Conservation (phyloP, 1,140 invertebrate species). For the Pseudomyrmex sp. region DNA sequence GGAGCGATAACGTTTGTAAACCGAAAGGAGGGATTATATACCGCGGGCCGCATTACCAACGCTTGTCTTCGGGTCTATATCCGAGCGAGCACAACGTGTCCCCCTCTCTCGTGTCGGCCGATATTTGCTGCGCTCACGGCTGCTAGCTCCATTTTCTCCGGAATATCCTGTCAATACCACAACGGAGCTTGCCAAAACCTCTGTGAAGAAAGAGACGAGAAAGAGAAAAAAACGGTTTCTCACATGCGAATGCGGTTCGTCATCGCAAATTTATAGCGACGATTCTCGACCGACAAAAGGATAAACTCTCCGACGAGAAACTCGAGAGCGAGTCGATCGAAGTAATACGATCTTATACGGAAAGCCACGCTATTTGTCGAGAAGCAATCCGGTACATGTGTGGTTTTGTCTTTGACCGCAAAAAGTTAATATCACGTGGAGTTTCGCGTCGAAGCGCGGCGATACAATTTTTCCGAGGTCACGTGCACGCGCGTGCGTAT, state of each 20-base stretch:
- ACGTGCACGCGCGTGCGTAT: too few species aligned
- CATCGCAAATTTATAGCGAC: slow-evolving; percentile 1
- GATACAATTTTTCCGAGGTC: too few species aligned
- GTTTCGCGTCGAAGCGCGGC: too few species aligned
- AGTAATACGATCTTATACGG: neutral
- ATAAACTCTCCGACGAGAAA: neutral
- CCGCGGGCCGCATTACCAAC: neutral
- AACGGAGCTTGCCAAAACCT: neutral
- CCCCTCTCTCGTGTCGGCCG: neutral
- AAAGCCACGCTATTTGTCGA: neutral
- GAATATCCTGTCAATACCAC: neutral
- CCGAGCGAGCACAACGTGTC: neutral
- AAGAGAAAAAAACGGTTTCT: slow-evolving; percentile 30
- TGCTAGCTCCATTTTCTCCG: neutral
- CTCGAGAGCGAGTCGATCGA: neutral
- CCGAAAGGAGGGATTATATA: slow-evolving; percentile 26
- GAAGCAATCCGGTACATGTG: neutral
- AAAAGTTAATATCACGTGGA: neutral
- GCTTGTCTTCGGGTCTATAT: neutral
- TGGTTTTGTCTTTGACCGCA: neutral
- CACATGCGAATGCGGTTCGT: slow-evolving; percentile 19
- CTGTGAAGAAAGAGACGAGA: too few species aligned
- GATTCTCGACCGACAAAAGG: neutral
- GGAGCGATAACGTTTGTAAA: slow-evolving; percentile 25
- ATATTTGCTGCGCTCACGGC: slow-evolving; percentile 9